phyloP scores from a whole-genome alignment of 1,140 invertebrate genomes.

The Stratiolaelaps scimitus region DNA sequence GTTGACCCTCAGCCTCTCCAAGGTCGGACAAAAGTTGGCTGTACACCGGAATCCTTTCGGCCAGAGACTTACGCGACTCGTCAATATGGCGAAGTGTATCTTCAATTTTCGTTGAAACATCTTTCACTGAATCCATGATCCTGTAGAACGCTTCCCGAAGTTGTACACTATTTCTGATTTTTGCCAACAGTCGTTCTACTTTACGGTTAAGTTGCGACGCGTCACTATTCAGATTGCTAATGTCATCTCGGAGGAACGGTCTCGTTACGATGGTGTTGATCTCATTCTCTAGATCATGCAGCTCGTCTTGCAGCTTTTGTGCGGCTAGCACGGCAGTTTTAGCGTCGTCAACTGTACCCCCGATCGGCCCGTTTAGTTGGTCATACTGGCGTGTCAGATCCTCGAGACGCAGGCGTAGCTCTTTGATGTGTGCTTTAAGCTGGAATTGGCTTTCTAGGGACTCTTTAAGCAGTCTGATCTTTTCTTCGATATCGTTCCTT shows the following conservation, averaged over 20 bases:
- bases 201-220: background rate
- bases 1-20: conserved; percentile 55
- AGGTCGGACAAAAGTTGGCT: conserved; percentile 23
- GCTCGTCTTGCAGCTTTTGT: conserved; percentile 35
- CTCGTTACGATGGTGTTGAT: conserved; percentile 33
- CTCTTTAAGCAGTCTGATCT: conserved; percentile 11
- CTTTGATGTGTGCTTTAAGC: conserved; percentile 15
- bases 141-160: conserved; percentile 22
- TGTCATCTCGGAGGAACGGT: conserved; percentile 35
- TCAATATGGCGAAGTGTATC: conserved; percentile 18
- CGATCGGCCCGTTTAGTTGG: conserved; percentile 23
- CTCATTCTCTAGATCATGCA: conserved; percentile 35
- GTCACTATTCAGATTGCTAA: conserved; percentile 33
- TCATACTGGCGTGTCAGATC: conserved; percentile 18
- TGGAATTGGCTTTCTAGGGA: conserved; percentile 12
- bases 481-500: conserved; percentile 21
- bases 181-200: background rate
- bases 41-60: conserved; percentile 24
- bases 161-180: conserved; percentile 5
- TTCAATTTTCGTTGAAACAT: background rate
- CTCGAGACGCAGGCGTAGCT: conserved; percentile 6
- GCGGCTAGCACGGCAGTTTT: conserved; percentile 17
- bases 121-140: conserved; percentile 8
- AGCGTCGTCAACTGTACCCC: conserved; percentile 21
- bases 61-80: conserved; percentile 19